Conservation (phyloP, 2,113 vertebrate genomes). For the Geococcyx californianus region DNA sequence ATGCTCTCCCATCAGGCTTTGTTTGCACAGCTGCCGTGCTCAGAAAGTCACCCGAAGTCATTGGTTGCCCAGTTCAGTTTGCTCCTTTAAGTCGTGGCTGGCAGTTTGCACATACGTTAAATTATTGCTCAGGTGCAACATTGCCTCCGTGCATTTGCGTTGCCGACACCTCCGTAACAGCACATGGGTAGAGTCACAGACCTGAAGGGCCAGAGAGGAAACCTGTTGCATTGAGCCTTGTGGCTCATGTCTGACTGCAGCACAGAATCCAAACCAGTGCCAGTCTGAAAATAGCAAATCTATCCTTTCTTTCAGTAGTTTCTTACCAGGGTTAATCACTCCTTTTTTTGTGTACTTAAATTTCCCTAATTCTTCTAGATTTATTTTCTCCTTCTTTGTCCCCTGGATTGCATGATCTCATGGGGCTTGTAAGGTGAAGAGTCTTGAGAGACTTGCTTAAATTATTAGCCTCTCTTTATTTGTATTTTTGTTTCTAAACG, state of each 20-base stretch:
- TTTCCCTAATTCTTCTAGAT: background rate
- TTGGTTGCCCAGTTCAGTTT: background rate
- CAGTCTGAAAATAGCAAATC: background rate
- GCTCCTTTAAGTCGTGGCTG: background rate
- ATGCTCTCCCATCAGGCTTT: background rate
- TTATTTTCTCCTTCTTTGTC: background rate
- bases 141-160: background rate
- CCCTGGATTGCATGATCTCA: background rate
- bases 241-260: background rate
- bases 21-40: conserved; percentile 22
- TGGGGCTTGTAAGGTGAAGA: background rate
- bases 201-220: background rate
- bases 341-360: background rate
- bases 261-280: background rate
- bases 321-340: background rate
- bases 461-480: background rate
- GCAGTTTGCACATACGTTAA: background rate
- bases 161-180: background rate
- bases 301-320: background rate
- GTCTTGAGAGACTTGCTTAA: background rate
- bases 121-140: background rate
- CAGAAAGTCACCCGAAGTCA: background rate
- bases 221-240: fast-evolving
- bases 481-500: background rate
- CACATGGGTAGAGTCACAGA: background rate